Conservation (phyloP, 2,888 invertebrate genomes). For the Ophion slaviceki region DNA sequence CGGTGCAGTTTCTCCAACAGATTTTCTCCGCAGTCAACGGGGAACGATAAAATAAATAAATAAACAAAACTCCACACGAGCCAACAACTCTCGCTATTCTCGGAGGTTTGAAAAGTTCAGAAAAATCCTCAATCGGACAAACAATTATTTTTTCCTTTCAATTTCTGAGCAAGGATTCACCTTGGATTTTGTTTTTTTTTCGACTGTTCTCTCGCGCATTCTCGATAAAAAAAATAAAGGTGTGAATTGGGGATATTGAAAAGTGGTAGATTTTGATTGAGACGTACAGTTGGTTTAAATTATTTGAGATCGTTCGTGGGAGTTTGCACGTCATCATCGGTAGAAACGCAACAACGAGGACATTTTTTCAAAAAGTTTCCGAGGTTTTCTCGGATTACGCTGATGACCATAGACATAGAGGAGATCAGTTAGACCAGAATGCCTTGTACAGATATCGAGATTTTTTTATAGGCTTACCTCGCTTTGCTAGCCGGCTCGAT, state of each 20-base stretch:
- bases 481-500: conserved; percentile 66
- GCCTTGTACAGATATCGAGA: not conserved
- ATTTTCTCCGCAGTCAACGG: not conserved
- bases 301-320: not conserved
- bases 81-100: not conserved
- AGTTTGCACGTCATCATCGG: not conserved
- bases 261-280: not conserved
- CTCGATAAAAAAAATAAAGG: not conserved
- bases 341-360: not conserved
- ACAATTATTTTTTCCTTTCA: not conserved
- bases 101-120: not conserved
- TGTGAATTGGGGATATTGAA: not conserved
- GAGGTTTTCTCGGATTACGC: not conserved
- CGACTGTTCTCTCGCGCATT: not conserved
- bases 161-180: not conserved
- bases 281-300: not conserved
- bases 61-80: not conserved
- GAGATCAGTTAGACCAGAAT: not conserved
- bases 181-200: not conserved
- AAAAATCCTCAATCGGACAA: not conserved
- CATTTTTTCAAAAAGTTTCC: not conserved
- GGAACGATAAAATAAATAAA: conserved; percentile 15
- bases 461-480: conserved; percentile 42
- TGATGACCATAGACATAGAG: not conserved
- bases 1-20: not conserved